phyloP scores from a whole-genome alignment of 2,888 invertebrate genomes.

The Sarcophaga variegata region DNA sequence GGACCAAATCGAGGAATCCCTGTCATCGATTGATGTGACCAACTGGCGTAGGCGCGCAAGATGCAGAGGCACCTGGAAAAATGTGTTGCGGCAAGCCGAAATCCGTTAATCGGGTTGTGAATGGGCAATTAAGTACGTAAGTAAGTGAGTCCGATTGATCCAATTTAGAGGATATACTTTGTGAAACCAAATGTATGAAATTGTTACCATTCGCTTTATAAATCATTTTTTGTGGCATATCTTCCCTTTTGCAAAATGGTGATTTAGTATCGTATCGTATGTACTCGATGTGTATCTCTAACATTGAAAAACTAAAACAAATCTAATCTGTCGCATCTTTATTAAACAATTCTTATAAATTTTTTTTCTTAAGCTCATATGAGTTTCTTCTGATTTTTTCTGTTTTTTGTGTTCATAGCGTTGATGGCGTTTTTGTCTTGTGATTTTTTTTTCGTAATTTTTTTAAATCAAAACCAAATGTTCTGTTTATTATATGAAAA shows the following conservation, averaged over 20 bases:
- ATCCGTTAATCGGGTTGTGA: too few species aligned
- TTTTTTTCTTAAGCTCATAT: not conserved
- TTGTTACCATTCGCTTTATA: too few species aligned
- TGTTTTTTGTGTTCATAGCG: not conserved
- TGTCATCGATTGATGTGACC: too few species aligned
- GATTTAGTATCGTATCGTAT: not conserved
- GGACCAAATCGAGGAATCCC: too few species aligned
- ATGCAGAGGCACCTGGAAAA: too few species aligned
- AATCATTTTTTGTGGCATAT: too few species aligned
- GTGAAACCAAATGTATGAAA: too few species aligned
- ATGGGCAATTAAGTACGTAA: too few species aligned
- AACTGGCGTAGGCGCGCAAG: too few species aligned
- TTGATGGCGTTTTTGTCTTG: conserved; percentile 37
- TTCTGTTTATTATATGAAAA: conserved; percentile 24
- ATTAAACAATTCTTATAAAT: not conserved
- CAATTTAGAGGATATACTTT: too few species aligned
- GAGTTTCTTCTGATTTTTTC: not conserved
- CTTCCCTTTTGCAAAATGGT: not conserved
- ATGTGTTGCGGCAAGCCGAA: too few species aligned
- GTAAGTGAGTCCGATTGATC: too few species aligned
- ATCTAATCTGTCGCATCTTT: conserved; percentile 57
- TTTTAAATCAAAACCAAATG: conserved; percentile 53
- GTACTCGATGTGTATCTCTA: conserved; percentile 19
- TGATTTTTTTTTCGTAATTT: conserved; percentile 9
- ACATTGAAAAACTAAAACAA: conserved; percentile 57